These are phyloP conservation scores for Andrena dorsata DNA, from an alignment of 2,888 invertebrate species.

Conservation along the genomic window DNA sequence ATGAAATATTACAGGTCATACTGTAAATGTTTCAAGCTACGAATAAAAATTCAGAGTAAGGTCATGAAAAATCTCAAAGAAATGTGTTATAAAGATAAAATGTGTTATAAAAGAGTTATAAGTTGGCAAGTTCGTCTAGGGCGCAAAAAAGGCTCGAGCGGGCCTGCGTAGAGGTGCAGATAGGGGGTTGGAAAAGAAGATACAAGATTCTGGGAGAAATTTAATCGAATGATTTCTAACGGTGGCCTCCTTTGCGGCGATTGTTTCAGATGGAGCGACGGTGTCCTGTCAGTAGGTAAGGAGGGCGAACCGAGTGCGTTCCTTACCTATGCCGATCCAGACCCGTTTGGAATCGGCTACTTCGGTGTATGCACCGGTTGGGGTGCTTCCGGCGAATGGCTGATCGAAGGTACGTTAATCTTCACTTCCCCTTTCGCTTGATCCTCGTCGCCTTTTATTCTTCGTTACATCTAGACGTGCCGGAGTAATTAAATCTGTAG, in stretches of 20 bases:
- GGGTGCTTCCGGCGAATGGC: constrained; percentile 94
- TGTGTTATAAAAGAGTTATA: too few relatives aligned
- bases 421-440: neutral
- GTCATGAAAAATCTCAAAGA: too few relatives aligned
- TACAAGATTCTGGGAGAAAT: too few relatives aligned
- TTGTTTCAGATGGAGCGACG: constrained; percentile 77
- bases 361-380: constrained; percentile 95
- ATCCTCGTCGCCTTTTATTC: neutral
- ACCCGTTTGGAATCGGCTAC: constrained; percentile 90
- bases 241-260: neutral
- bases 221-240: neutral
- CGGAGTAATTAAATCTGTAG: neutral
- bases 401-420: constrained; percentile 89
- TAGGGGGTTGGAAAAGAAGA: too few relatives aligned
- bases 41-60: too few relatives aligned
- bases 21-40: too few relatives aligned
- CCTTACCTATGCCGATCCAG: constrained; percentile 90
- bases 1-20: too few relatives aligned
- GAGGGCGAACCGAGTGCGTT: constrained; percentile 91
- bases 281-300: constrained; percentile 88
- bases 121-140: neutral
- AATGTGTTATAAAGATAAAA: too few relatives aligned
- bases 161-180: too few relatives aligned
- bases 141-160: neutral
- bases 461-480: neutral